Evolutionary conservation across 2,888 invertebrate genomes (phyloP), one percentile per base, ranked within the genome.

Genomic region (Baccha elongata): DNA sequence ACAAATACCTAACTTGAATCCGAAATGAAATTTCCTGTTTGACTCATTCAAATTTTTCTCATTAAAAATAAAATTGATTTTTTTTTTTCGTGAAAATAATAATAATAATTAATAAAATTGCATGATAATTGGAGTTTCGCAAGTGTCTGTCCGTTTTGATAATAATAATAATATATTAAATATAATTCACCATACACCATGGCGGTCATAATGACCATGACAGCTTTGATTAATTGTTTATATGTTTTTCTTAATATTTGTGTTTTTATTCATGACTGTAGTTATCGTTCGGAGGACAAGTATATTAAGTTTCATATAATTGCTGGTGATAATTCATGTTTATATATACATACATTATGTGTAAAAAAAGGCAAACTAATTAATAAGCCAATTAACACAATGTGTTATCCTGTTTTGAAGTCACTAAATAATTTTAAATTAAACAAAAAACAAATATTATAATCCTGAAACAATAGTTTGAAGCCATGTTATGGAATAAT

Each of bases 201-300:
- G 65, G 73, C 68, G 79, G 72, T 48, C 60, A 67, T 42, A 58
- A 60, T 72, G 19, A 15, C 52, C 21, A 37, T 65, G 72, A 67
- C 65, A 72, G 67, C 44, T 68, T 68, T 79, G 79, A 79, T 79
- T 68, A 79, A 79, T 60, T 73, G 53, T 62, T 52, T 6, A 53
- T 37, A 44, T 53, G 19, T 29, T 46, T 46, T 40, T 21, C 17
- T 55, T 42, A 44, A 68, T 40, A 58, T 58, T 55, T 40, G 15
- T 10, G 3, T 50, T 4, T 53, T 42, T 8, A 32, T 35, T 19
- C 26, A 4, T 40, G 13, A 4, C 8, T 7, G 37, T 48, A 29
- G n/a, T 50, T 50, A 1, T 26, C 2, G 3, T 46, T 52, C 37
- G 52, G 60, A 46, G 53, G 68, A 55, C 53, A 32, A 46, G 32